Conservation (phyloP, 2,888 invertebrate genomes). For the Trypoxylon attenuatum region DNA sequence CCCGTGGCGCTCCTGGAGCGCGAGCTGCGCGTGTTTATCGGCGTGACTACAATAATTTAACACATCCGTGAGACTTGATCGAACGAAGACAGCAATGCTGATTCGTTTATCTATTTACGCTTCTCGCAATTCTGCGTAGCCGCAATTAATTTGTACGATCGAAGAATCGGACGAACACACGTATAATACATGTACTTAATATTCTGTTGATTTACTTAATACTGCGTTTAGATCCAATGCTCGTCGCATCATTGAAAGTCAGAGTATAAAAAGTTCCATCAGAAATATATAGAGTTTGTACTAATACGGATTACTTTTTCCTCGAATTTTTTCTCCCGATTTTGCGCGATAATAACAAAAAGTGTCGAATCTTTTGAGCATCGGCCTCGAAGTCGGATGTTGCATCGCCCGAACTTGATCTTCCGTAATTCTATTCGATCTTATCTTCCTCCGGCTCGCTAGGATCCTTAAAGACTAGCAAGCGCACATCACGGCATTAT, state of each 20-base stretch:
- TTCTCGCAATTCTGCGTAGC: too few relatives aligned
- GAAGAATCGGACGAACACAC: too few relatives aligned
- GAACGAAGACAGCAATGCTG: too few relatives aligned
- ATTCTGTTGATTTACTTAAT: too few relatives aligned
- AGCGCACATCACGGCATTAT: conserved; percentile 43
- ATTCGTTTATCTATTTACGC: too few relatives aligned
- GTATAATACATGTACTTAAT: too few relatives aligned
- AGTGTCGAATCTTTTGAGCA: background rate
- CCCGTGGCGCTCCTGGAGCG: too few relatives aligned
- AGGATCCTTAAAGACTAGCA: conserved; percentile 47
- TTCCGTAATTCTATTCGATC: background rate
- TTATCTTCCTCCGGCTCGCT: conserved; percentile 5
- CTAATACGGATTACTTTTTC: background rate
- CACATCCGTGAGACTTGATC: too few relatives aligned
- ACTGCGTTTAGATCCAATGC: background rate
- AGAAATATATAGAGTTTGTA: background rate
- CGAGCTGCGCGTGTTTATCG: too few relatives aligned
- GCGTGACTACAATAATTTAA: too few relatives aligned
- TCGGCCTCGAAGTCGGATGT: background rate
- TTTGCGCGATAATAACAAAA: background rate
- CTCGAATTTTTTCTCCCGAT: background rate
- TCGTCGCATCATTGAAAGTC: background rate
- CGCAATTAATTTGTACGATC: too few relatives aligned
- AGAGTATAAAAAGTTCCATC: background rate
- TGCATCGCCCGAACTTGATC: background rate